phyloP scores from a whole-genome alignment of 2,113 vertebrate species.

The Ceratotherium simum region DNA sequence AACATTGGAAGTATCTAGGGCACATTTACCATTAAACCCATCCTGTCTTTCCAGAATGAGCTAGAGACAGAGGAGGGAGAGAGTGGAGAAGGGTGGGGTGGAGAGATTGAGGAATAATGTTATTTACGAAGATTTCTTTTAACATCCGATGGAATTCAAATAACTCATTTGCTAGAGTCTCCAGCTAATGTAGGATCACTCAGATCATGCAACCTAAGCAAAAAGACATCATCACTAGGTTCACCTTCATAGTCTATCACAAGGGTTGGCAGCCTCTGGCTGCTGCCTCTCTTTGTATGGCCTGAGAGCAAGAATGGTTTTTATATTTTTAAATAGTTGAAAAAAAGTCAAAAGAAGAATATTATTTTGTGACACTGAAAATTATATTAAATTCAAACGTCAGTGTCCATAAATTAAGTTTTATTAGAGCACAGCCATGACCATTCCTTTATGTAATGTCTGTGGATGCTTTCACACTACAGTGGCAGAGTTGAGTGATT shows the following conservation, averaged over 20 bases:
- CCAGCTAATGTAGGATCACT: background rate
- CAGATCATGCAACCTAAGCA: background rate
- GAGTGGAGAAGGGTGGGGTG: background rate
- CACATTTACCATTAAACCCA: slow-evolving; percentile 43
- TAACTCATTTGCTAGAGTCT: background rate
- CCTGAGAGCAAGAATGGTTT: background rate
- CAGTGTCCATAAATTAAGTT: background rate
- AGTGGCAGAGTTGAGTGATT: background rate
- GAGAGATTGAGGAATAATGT: background rate
- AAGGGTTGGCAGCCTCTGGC: background rate
- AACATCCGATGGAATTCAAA: background rate
- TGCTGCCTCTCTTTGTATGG: background rate
- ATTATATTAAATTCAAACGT: background rate
- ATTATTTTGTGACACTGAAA: slow-evolving; percentile 1
- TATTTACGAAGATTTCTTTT: slow-evolving; percentile 59
- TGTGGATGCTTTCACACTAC: background rate
- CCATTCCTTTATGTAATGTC: background rate
- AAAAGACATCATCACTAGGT: background rate
- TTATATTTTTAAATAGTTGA: background rate
- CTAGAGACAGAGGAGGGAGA: background rate
- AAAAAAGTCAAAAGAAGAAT: background rate
- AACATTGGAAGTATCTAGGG: slow-evolving; percentile 45
- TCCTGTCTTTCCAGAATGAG: slow-evolving; percentile 64
- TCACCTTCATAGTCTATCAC: background rate
- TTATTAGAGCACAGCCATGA: background rate